Percentiles rank a stretch among this genome's conserved stretches.
These are phyloP conservation scores for Mesorhabditis spiculigera DNA, from an alignment of 2,888 invertebrate species.

Conservation along the genomic window DNA sequence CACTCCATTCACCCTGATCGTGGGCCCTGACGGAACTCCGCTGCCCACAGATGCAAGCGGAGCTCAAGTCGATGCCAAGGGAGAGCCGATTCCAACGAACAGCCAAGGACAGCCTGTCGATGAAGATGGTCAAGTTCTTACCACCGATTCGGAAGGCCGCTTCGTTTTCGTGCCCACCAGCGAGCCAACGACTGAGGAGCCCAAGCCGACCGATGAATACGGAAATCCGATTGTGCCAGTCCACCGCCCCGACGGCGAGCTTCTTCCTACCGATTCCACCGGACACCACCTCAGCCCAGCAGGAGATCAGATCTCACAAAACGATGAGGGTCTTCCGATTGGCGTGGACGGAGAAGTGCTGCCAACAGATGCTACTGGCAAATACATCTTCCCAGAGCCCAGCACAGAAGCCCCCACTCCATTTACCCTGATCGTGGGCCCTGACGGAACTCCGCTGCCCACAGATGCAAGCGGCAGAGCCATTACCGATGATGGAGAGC, in stretches of 20 bases:
- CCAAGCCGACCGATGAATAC: constrained; percentile 17
- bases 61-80: constrained; percentile 22
- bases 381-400: constrained; percentile 17
- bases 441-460: constrained; percentile 24
- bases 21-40: constrained; percentile 1
- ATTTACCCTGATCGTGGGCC: constrained; percentile 22
- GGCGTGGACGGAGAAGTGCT: constrained; percentile 23
- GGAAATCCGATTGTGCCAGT: constrained; percentile 24
- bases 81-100: constrained; percentile 20
- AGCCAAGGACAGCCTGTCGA: constrained; percentile 19
- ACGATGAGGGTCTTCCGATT: constrained; percentile 22
- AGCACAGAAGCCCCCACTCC: constrained; percentile 7
- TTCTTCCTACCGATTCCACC: constrained; percentile 25
- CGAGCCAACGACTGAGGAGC: too few relatives aligned
- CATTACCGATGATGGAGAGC: constrained; percentile 23
- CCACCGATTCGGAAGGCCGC: too few relatives aligned
- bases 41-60: constrained; percentile 22
- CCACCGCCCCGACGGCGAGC: constrained; percentile 25
- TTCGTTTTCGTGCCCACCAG: too few relatives aligned
- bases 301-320: constrained; percentile 19
- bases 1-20: too few relatives aligned
- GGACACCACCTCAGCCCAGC: constrained; percentile 25
- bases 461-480: constrained; percentile 22
- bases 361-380: constrained; percentile 26
- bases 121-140: constrained; percentile 11